phyloP scores from a whole-genome alignment of 2,888 invertebrate species.

The Pheosia gnoma region DNA sequence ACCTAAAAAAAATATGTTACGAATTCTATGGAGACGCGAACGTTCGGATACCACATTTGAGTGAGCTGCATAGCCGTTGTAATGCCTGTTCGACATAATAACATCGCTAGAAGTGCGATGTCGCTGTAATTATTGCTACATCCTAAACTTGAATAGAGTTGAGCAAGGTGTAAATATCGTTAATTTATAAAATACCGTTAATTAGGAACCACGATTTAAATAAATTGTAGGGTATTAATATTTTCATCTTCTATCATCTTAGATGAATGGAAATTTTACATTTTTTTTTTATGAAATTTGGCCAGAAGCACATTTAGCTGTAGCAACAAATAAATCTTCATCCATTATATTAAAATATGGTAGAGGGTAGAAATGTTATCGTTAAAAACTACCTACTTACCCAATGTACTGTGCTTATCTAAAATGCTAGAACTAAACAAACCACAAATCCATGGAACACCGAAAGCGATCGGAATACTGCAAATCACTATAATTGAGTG shows the following conservation, averaged over 20 bases:
- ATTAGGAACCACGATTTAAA: no score
- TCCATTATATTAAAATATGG: no score
- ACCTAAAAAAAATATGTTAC: no score
- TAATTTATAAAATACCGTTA: constrained; percentile 5
- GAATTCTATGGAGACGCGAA: constrained; percentile 22
- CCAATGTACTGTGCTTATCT: not conserved
- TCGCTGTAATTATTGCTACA: constrained; percentile 69
- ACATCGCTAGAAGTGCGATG: constrained; percentile 54
- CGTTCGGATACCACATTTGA: constrained; percentile 28
- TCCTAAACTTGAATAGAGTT: constrained; percentile 52
- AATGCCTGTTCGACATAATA: constrained; percentile 61
- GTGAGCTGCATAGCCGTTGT: constrained; percentile 47
- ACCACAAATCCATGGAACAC: constrained; percentile 10
- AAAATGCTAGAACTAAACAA: constrained; percentile 1
- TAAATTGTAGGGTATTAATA: no score
- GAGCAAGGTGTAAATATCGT: constrained; percentile 31
- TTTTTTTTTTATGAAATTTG: no score
- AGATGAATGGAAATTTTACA: no score
- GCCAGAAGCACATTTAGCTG: no score
- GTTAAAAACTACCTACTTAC: no score
- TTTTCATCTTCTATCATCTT: no score
- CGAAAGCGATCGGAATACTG: constrained; percentile 3
- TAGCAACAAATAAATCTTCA: no score
- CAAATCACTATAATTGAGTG: constrained; percentile 18
- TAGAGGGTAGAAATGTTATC: no score